Conservation (phyloP, 2,888 invertebrate genomes). For the Orgyia antiqua region DNA sequence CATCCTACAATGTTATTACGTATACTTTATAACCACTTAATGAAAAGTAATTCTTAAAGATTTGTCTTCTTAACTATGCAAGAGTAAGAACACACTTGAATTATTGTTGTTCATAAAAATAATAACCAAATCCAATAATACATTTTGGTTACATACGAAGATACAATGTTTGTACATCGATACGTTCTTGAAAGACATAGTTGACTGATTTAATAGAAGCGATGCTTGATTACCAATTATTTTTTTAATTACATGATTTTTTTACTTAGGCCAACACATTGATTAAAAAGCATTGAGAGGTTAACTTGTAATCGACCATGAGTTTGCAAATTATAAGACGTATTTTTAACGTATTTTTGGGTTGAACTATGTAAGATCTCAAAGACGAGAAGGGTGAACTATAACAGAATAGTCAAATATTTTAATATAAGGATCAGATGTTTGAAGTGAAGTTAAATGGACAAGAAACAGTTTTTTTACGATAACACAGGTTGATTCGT, state of each 20-base stretch:
- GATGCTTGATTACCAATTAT: conserved; percentile 29
- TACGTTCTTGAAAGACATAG: conserved; percentile 16
- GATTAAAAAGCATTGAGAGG: not conserved
- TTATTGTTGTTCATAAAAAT: conserved; percentile 28
- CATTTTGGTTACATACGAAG: conserved; percentile 20
- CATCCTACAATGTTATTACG: conserved; percentile 36
- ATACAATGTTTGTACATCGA: conserved; percentile 10
- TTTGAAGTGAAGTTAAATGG: too few species aligned
- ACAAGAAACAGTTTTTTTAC: too few species aligned
- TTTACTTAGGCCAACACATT: not conserved
- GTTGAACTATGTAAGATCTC: too few species aligned
- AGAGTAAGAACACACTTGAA: conserved; percentile 40
- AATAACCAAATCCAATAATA: conserved; percentile 29
- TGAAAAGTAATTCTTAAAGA: conserved; percentile 58
- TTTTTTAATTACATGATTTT: conserved; percentile 1
- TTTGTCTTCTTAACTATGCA: conserved; percentile 48
- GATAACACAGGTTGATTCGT: too few species aligned
- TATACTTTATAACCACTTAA: conserved; percentile 51
- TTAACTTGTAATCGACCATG: conserved; percentile 7
- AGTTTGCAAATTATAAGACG: conserved; percentile 11
- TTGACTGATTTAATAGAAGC: conserved; percentile 40
- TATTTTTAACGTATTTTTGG: too few species aligned
- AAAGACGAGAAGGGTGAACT: too few species aligned
- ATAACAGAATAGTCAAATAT: too few species aligned
- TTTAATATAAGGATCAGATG: too few species aligned